A percentile compares a stretch with the other conserved stretches of the same genome.
These are phyloP conservation scores for Chelmon rostratus DNA, from an alignment of 2,797 vertebrate species.

Conservation along the genomic window DNA sequence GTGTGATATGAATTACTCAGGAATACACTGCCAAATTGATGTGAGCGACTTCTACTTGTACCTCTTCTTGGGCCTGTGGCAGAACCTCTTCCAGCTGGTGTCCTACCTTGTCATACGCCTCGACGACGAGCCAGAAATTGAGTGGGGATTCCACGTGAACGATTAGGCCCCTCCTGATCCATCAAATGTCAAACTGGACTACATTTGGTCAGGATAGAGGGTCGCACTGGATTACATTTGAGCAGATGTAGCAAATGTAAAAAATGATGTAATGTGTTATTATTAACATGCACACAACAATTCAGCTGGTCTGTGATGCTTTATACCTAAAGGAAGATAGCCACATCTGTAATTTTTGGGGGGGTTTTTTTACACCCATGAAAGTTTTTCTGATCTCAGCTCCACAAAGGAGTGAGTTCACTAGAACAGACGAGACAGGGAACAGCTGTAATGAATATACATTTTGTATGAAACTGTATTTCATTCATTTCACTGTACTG, in stretches of 20 bases:
- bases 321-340: background rate
- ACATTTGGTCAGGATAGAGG: background rate
- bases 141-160: slow-evolving; percentile 85
- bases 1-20: slow-evolving; percentile 89
- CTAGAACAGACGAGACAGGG: background rate
- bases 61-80: slow-evolving; percentile 92
- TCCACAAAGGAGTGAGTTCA: background rate
- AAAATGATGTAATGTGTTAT: background rate
- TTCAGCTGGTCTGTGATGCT: background rate
- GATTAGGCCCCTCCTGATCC: slow-evolving; percentile 47
- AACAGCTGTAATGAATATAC: background rate
- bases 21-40: slow-evolving; percentile 90
- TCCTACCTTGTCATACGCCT: slow-evolving; percentile 92
- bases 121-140: slow-evolving; percentile 91
- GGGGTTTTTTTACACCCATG: background rate
- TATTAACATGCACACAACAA: background rate
- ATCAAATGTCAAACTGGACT: slow-evolving; percentile 2
- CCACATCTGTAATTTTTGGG: background rate
- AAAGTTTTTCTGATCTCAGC: slow-evolving; percentile 10
- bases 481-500: slow-evolving; percentile 5
- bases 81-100: slow-evolving; percentile 94
- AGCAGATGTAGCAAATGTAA: background rate
- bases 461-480: slow-evolving; percentile 3
- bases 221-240: background rate
- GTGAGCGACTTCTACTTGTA: slow-evolving; percentile 93